Conservation (phyloP, 1,140 invertebrate genomes). For the Zaprionus ornatus region DNA sequence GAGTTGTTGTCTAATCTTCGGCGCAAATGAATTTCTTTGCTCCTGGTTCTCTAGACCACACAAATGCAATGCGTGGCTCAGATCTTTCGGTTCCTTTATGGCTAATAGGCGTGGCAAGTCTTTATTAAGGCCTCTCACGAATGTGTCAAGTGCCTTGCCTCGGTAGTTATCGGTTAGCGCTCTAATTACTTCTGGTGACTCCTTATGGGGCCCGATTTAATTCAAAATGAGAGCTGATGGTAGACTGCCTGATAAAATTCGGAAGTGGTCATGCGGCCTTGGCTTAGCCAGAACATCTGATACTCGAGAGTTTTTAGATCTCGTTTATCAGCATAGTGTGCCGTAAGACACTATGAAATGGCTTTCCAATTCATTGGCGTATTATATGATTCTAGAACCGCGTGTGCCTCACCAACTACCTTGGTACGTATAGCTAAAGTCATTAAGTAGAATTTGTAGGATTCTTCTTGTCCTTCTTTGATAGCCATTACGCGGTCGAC, state of each 20-base stretch:
- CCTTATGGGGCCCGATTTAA: neutral
- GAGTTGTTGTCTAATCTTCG: neutral
- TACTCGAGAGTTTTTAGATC: conserved; percentile 12
- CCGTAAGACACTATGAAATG: conserved; percentile 1
- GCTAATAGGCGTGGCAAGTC: conserved; percentile 8
- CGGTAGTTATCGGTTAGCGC: neutral
- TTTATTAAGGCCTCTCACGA: neutral
- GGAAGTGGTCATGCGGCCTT: neutral
- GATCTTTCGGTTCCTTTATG: conserved; percentile 13
- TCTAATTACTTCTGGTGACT: neutral
- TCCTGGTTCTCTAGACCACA: conserved; percentile 1
- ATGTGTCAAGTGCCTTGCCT: conserved; percentile 1
- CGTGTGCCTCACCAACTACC: neutral
- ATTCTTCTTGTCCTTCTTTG: too few species aligned
- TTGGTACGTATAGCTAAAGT: too few species aligned
- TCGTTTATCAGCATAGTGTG: conserved; percentile 1
- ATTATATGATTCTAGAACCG: too few species aligned
- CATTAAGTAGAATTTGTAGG: too few species aligned
- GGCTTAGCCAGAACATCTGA: neutral
- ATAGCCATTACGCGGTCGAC: neutral
- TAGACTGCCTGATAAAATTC: conserved; percentile 14
- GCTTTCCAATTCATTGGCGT: too few species aligned
- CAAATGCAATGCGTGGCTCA: conserved; percentile 13
- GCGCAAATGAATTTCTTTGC: conserved; percentile 4
- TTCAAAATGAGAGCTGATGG: conserved; percentile 1